Conservation (phyloP, 2,888 invertebrate genomes). For the Nemapogon koenigi region DNA sequence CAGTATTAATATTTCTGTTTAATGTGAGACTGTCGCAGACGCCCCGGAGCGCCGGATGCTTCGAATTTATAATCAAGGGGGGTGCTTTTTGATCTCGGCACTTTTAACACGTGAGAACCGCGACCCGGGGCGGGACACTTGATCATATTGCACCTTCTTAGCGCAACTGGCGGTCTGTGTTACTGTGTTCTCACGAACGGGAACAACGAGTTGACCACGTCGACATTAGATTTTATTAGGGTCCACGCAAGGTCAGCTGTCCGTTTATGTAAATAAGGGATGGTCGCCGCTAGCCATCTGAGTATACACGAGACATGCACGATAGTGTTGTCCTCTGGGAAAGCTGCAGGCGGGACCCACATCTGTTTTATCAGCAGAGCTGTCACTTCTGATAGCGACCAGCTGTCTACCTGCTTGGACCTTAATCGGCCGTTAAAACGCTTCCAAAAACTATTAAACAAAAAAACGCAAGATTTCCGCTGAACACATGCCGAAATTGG, state of each 20-base stretch:
- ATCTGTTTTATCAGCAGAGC: slow-evolving; percentile 2
- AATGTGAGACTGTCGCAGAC: not conserved
- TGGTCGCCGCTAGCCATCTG: slow-evolving; percentile 32
- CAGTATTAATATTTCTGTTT: slow-evolving; percentile 60
- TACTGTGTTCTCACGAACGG: slow-evolving; percentile 48
- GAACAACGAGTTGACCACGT: slow-evolving; percentile 28
- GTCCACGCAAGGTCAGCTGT: slow-evolving; percentile 44
- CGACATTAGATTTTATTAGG: slow-evolving; percentile 54
- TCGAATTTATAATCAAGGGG: slow-evolving; percentile 51
- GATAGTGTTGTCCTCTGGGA: slow-evolving; percentile 32
- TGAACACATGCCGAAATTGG: slow-evolving; percentile 40
- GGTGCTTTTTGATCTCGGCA: slow-evolving; percentile 35
- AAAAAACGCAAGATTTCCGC: slow-evolving; percentile 45
- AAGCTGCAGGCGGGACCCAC: slow-evolving; percentile 19
- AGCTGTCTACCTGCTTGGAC: slow-evolving; percentile 47
- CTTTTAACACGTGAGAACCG: slow-evolving; percentile 51
- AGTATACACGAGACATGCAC: slow-evolving; percentile 26
- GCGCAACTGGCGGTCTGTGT: slow-evolving; percentile 18
- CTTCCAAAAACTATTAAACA: slow-evolving; percentile 23
- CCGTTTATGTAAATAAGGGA: slow-evolving; percentile 35
- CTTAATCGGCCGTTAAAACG: slow-evolving; percentile 37
- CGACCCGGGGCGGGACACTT: slow-evolving; percentile 53
- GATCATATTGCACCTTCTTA: slow-evolving; percentile 48
- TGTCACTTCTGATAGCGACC: slow-evolving; percentile 13
- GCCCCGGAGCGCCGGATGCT: slow-evolving; percentile 32